Percentiles rank a stretch among this genome's conserved stretches.
Evolutionary conservation across 2,888 invertebrate genomes (phyloP).

Genomic region (Aspidapion aeneum): DNA sequence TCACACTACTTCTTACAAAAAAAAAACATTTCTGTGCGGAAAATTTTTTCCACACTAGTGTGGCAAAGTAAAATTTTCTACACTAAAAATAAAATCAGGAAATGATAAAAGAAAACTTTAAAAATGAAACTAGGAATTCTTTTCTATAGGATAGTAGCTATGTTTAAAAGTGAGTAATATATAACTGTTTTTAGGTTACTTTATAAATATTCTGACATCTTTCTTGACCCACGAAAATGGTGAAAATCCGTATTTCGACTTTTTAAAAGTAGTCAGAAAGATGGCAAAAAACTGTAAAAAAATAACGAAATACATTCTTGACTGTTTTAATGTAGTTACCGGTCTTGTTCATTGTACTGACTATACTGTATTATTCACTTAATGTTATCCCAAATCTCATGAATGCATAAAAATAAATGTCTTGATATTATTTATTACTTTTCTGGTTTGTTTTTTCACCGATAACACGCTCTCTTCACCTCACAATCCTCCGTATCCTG

Average conservation of each 20-base stretch:
- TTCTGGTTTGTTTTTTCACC: too few relatives aligned
- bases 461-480: too few relatives aligned
- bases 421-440: conserved; percentile 33
- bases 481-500: too few relatives aligned
- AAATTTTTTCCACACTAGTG: too few relatives aligned
- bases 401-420: conserved; percentile 28
- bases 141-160: not conserved
- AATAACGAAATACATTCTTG: conserved; percentile 26
- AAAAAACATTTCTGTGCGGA: too few relatives aligned
- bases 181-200: not conserved
- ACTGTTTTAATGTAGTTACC: conserved; percentile 38
- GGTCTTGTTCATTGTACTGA: conserved; percentile 37
- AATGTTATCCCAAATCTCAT: conserved; percentile 32
- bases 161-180: not conserved
- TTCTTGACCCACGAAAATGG: not conserved
- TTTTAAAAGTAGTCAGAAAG: conserved; percentile 2
- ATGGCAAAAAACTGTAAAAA: conserved; percentile 17
- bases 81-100: too few relatives aligned
- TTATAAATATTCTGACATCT: not conserved
- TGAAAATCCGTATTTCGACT: not conserved
- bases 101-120: too few relatives aligned
- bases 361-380: conserved; percentile 31
- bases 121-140: too few relatives aligned
- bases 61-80: too few relatives aligned
- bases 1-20: too few relatives aligned